Evolutionary conservation across 2,113 vertebrate species (phyloP).

Genomic region (Gymnobelideus leadbeateri): DNA sequence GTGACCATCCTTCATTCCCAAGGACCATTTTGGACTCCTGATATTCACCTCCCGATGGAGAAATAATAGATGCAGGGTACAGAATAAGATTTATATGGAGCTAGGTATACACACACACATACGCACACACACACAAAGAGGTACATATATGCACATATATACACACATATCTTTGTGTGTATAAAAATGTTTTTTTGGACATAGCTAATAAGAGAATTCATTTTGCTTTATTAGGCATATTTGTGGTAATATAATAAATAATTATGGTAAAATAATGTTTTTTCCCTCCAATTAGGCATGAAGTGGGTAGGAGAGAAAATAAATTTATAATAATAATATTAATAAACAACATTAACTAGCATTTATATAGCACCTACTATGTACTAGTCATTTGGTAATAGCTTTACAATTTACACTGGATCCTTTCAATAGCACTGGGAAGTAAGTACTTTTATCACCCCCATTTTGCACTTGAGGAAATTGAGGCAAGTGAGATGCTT

Average conservation of each 20-base stretch:
- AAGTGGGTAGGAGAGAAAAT: neutral
- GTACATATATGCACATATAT: neutral
- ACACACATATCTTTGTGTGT: neutral
- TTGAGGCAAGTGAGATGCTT: neutral
- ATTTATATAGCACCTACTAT: neutral
- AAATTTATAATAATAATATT: neutral
- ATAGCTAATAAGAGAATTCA: neutral
- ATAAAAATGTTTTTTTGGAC: neutral
- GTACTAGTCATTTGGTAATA: neutral
- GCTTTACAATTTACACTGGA: neutral
- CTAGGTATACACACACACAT: neutral
- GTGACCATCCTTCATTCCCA: neutral
- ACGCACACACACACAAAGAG: fast-evolving
- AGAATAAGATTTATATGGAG: neutral
- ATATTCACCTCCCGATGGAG: neutral
- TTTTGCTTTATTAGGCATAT: neutral
- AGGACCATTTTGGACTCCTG: neutral
- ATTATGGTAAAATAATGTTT: neutral
- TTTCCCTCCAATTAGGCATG: neutral
- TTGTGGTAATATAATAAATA: no score
- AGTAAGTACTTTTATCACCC: neutral
- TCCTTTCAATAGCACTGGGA: neutral
- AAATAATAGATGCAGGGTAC: neutral
- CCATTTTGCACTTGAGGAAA: neutral
- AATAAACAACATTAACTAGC: neutral